Percentiles rank a stretch among this genome's conserved stretches.
These are phyloP conservation scores for Auanema sp. DNA, from an alignment of 2,888 invertebrate species.

Conservation along the genomic window DNA sequence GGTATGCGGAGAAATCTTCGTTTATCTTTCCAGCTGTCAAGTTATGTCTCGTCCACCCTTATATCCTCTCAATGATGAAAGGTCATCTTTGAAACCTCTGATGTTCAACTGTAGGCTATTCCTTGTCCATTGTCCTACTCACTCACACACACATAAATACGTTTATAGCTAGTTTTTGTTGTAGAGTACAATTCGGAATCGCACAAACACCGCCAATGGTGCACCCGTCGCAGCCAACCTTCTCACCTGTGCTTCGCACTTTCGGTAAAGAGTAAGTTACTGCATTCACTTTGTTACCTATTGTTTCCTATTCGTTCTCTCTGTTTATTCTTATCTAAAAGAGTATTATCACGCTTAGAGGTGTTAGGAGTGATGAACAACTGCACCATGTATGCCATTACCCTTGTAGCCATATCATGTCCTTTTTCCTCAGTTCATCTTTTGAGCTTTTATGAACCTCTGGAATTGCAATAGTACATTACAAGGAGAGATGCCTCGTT, in stretches of 20 bases:
- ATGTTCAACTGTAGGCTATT: too few relatives aligned
- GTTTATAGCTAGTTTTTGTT: background rate
- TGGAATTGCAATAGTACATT: too few relatives aligned
- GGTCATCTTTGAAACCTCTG: background rate
- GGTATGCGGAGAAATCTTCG: too few relatives aligned
- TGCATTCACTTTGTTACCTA: background rate
- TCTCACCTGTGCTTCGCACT: slow-evolving; percentile 15
- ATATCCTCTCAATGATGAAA: slow-evolving; percentile 1
- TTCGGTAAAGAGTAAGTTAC: slow-evolving; percentile 16
- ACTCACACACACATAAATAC: background rate
- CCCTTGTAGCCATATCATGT: too few relatives aligned
- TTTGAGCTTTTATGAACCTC: too few relatives aligned
- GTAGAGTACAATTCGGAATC: slow-evolving; percentile 14
- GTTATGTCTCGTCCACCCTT: too few relatives aligned
- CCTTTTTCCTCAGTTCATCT: too few relatives aligned
- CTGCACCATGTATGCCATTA: too few relatives aligned
- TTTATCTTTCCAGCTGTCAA: too few relatives aligned
- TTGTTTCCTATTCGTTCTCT: background rate
- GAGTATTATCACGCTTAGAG: too few relatives aligned
- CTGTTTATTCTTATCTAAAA: background rate
- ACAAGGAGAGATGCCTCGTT: too few relatives aligned
- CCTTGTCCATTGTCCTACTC: background rate
- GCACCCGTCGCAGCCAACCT: slow-evolving; percentile 6
- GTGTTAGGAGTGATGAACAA: too few relatives aligned
- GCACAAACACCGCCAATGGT: slow-evolving; percentile 23